Evolutionary conservation across 2,888 invertebrate species (phyloP).

Genomic region (Athalia cordata): DNA sequence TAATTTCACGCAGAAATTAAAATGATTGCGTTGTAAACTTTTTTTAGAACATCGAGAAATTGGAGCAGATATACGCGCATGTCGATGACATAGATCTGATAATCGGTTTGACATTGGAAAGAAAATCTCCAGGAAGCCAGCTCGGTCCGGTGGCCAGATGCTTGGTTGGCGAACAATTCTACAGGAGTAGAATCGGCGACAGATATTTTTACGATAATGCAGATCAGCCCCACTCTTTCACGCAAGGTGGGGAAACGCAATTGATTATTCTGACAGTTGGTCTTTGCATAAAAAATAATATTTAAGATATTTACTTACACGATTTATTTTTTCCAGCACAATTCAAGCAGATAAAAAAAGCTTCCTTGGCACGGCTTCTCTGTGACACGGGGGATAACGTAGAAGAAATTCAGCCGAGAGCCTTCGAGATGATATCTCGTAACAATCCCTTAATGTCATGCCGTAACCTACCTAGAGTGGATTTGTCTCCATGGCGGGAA

Average conservation of each 20-base stretch:
- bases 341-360: constrained; percentile 71
- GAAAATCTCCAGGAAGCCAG: constrained; percentile 71
- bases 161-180: constrained; percentile 75
- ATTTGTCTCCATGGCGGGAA: constrained; percentile 72
- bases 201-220: constrained; percentile 74
- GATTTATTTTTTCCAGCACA: constrained; percentile 63
- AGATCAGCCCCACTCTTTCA: constrained; percentile 63
- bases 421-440: constrained; percentile 71
- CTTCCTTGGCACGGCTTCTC: constrained; percentile 70
- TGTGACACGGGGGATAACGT: constrained; percentile 72
- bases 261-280: not conserved
- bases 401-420: constrained; percentile 74
- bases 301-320: not conserved
- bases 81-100: constrained; percentile 76
- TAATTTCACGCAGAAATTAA: not conserved
- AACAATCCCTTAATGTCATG: constrained; percentile 73
- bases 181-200: constrained; percentile 75
- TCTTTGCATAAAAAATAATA: not conserved
- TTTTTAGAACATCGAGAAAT: constrained; percentile 66
- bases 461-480: constrained; percentile 66
- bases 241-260: constrained; percentile 58
- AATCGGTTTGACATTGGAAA: constrained; percentile 75
- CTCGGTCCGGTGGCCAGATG: constrained; percentile 77
- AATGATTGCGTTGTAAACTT: not conserved
- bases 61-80: constrained; percentile 68